A percentile compares a stretch with the other conserved stretches of the same genome.
Conservation (phyloP, 1,140 invertebrate genomes). For the Papilio polytes region DNA sequence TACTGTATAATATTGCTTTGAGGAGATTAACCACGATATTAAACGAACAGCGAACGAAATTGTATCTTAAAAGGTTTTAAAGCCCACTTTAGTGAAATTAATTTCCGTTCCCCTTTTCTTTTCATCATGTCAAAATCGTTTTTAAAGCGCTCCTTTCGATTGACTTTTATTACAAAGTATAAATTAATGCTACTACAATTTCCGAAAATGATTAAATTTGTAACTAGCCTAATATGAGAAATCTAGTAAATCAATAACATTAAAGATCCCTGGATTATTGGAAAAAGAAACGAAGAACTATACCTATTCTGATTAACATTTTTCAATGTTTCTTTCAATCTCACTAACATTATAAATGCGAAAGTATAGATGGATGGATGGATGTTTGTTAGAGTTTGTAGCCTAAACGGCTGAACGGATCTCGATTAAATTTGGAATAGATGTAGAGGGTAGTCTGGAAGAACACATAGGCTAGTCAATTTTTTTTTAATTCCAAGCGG, state of each 20-base stretch:
- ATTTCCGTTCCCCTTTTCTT: conserved; percentile 19
- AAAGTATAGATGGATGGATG: too few species aligned
- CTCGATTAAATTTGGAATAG: too few species aligned
- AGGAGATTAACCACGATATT: conserved; percentile 1
- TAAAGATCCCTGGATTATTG: not conserved
- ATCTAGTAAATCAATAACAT: not conserved
- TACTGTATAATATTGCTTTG: not conserved
- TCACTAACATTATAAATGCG: too few species aligned
- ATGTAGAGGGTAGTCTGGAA: too few species aligned
- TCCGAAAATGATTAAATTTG: not conserved
- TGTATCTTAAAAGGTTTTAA: conserved; percentile 10
- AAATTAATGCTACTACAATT: not conserved
- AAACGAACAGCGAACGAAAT: conserved; percentile 7
- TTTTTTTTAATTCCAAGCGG: too few species aligned
- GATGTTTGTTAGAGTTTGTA: too few species aligned
- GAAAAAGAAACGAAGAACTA: not conserved
- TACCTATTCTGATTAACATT: too few species aligned
- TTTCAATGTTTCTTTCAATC: too few species aligned
- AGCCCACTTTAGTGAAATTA: not conserved
- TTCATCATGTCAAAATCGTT: conserved; percentile 9
- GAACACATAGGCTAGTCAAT: too few species aligned
- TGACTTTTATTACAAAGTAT: not conserved
- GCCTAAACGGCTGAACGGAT: too few species aligned
- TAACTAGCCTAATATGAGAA: not conserved
- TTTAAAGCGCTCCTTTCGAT: not conserved